These are phyloP conservation scores for Steatocranus sp. DNA, from an alignment of 2,797 vertebrate genomes.

Conservation along the genomic window DNA sequence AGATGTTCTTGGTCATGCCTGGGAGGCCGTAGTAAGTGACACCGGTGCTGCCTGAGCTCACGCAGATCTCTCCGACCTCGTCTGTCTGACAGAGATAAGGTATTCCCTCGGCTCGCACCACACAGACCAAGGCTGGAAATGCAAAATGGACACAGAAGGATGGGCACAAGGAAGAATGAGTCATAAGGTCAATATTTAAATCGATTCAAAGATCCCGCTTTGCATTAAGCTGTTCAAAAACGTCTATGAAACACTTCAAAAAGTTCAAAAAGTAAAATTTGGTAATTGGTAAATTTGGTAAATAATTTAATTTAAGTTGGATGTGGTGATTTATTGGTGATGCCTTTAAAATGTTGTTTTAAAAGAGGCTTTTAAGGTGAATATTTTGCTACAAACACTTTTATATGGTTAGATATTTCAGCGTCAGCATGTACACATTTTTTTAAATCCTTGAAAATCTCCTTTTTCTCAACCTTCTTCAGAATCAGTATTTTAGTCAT, in stretches of 20 bases:
- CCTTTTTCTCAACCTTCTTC: neutral
- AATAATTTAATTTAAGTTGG: neutral
- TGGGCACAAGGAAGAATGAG: neutral
- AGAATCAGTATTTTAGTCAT: neutral
- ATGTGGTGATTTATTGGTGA: neutral
- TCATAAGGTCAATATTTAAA: neutral
- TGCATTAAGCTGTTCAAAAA: neutral
- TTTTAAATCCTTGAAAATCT: neutral
- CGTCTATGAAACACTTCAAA: neutral
- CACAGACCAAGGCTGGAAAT: slow-evolving; percentile 81
- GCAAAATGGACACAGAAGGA: neutral
- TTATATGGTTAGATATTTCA: neutral
- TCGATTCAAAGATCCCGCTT: neutral
- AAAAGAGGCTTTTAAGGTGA: neutral
- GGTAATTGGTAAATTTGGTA: neutral
- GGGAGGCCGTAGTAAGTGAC: slow-evolving; percentile 90
- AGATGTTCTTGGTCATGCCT: slow-evolving; percentile 92
- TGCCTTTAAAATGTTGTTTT: neutral
- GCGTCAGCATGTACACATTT: neutral
- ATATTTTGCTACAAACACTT: neutral
- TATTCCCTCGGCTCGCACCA: slow-evolving; percentile 87
- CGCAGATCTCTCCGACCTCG: slow-evolving; percentile 93
- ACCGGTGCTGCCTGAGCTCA: slow-evolving; percentile 83
- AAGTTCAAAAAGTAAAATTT: neutral
- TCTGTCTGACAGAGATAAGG: slow-evolving; percentile 91